Evolutionary conservation across 2,888 invertebrate genomes (phyloP).

Genomic region (Adelphocoris suturalis): DNA sequence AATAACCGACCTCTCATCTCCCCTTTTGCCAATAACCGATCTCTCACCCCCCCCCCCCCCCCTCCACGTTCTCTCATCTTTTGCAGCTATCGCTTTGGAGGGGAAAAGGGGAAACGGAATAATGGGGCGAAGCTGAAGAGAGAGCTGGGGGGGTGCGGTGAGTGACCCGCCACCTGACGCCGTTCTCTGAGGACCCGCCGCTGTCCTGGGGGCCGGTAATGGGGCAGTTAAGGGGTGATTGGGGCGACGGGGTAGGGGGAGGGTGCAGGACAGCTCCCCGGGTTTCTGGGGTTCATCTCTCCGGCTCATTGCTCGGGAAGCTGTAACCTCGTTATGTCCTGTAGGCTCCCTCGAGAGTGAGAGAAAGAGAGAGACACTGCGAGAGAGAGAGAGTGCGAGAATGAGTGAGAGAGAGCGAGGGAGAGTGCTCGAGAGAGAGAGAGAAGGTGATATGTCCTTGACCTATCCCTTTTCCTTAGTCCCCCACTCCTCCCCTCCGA

Average conservation of each 20-base stretch:
- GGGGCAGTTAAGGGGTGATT: not conserved
- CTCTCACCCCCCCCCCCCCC: not conserved
- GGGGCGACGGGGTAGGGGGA: not conserved
- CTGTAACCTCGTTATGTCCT: conserved; percentile 21
- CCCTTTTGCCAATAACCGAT: conserved; percentile 29
- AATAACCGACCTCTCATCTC: conserved; percentile 29
- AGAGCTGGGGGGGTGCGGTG: conserved; percentile 9
- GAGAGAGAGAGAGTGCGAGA: no score
- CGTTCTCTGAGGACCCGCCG: conserved; percentile 16
- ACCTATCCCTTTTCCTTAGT: no score
- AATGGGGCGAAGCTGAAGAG: conserved; percentile 9
- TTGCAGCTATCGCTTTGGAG: not conserved
- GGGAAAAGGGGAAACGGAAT: not conserved
- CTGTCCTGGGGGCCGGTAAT: conserved; percentile 8
- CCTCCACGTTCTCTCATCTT: not conserved
- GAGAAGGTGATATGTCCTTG: no score
- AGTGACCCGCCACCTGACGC: conserved; percentile 23
- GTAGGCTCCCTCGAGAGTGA: no score
- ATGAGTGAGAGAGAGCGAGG: no score
- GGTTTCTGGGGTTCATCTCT: not conserved
- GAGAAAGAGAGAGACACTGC: no score
- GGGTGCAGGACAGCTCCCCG: not conserved
- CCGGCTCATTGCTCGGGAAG: conserved; percentile 34
- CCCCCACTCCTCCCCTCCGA: no score
- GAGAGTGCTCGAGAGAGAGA: no score